Conservation (phyloP, 2,888 invertebrate genomes). For the Embidobia sp. region DNA sequence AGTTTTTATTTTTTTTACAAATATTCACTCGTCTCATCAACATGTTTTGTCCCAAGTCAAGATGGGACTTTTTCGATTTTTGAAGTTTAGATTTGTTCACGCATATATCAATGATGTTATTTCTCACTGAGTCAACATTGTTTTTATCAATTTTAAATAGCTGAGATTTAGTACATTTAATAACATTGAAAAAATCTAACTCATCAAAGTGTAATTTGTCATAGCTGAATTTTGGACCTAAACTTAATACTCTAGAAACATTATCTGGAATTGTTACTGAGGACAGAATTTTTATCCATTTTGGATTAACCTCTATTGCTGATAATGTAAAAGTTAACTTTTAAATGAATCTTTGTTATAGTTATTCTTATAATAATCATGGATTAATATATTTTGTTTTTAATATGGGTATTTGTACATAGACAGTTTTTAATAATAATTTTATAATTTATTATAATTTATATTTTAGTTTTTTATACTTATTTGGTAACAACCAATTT, state of each 20-base stretch:
- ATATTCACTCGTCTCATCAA: background rate
- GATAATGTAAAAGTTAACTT: background rate
- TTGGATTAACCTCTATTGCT: background rate
- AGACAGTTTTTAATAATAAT: too few relatives aligned
- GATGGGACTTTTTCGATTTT: background rate
- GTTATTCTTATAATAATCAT: background rate
- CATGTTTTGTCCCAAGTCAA: background rate
- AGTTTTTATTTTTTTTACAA: background rate
- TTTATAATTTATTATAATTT: too few relatives aligned
- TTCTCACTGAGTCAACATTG: background rate
- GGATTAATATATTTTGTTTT: too few relatives aligned
- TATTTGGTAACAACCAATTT: too few relatives aligned
- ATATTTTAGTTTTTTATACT: too few relatives aligned
- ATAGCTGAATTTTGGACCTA: slow-evolving; percentile 12
- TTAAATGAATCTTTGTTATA: too few relatives aligned
- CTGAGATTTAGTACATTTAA: slow-evolving; percentile 3
- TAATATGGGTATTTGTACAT: too few relatives aligned
- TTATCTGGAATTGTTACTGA: background rate
- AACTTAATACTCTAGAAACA: background rate
- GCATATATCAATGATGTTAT: background rate
- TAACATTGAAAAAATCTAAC: slow-evolving; percentile 3
- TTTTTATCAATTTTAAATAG: background rate
- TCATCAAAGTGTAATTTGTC: background rate
- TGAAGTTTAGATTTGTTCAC: background rate
- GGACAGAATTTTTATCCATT: slow-evolving; percentile 8